These are phyloP conservation scores for Spongilla lacustris DNA, from an alignment of 37 sponge, comb jelly and placozoan genomes.

Conservation along the genomic window DNA sequence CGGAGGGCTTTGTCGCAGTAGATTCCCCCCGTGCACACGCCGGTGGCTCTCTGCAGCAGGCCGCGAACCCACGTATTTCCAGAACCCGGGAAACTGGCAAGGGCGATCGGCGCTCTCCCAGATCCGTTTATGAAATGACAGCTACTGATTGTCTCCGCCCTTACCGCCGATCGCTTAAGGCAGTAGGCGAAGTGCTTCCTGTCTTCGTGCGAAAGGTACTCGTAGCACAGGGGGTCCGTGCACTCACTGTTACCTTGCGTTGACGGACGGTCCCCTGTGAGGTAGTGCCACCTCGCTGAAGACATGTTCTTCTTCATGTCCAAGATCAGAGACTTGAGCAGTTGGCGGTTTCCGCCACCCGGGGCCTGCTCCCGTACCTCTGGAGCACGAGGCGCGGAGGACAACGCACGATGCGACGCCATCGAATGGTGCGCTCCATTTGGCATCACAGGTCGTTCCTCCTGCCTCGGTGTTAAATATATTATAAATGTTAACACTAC, in stretches of 20 bases:
- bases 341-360: not conserved
- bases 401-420: not conserved
- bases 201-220: conserved; percentile 15
- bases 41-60: conserved; percentile 53
- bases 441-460: not conserved
- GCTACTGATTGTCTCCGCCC: not conserved
- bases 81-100: conserved; percentile 58
- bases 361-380: not conserved
- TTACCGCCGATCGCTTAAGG: conserved; percentile 4
- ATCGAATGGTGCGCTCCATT: not conserved
- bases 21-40: conserved; percentile 61
- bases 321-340: not conserved
- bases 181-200: conserved; percentile 16
- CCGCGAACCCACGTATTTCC: conserved; percentile 73
- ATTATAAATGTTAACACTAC: not conserved
- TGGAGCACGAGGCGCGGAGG: not conserved
- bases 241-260: not conserved
- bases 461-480: not conserved
- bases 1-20: conserved; percentile 49
- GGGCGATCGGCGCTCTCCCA: conserved; percentile 31
- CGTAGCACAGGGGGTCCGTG: conserved; percentile 9
- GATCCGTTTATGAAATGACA: conserved; percentile 48
- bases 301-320: not conserved
- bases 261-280: not conserved
- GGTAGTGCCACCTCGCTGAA: not conserved